Percentiles rank a stretch among this genome's conserved stretches.
Conservation (phyloP, 2,888 invertebrate species). For the Adelognathus sp. region DNA sequence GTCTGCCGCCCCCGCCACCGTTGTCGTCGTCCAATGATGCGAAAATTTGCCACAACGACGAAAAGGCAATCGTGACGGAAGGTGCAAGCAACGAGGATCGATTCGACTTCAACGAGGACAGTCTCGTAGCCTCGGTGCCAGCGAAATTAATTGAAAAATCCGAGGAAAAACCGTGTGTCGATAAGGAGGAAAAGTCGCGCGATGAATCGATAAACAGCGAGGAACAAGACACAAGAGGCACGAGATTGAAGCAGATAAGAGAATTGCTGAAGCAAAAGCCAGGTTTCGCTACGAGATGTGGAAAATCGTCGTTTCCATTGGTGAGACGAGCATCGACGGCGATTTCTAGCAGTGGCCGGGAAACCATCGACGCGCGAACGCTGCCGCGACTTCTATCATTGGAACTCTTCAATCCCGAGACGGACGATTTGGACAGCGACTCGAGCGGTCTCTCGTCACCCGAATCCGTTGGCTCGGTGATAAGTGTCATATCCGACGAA, state of each 20-base stretch:
- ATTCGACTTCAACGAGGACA: no score
- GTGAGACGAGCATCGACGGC: conserved; percentile 86
- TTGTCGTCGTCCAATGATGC: conserved; percentile 3
- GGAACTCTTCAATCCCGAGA: conserved; percentile 94
- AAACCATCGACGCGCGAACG: conserved; percentile 85
- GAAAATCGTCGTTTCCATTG: conserved; percentile 85
- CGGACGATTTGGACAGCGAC: conserved; percentile 94
- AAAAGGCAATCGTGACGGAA: no score
- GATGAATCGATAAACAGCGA: conserved; percentile 73
- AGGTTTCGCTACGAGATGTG: conserved; percentile 84
- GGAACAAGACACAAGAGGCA: conserved; percentile 84
- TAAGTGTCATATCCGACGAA: conserved; percentile 88
- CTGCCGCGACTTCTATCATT: conserved; percentile 90
- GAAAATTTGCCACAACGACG: no score
- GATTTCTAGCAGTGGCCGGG: conserved; percentile 83
- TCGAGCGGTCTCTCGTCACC: conserved; percentile 94
- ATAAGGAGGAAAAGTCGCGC: conserved; percentile 47
- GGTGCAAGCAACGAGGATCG: no score
- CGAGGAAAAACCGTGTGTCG: not conserved
- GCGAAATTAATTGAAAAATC: not conserved
- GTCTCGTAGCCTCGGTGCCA: conserved; percentile 13
- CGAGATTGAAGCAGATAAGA: conserved; percentile 87
- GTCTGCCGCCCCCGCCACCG: conserved; percentile 15
- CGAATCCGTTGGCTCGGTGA: conserved; percentile 93
- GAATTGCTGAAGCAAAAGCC: conserved; percentile 87